phyloP scores from a whole-genome alignment of 1,140 invertebrate genomes.

The Aricia agestis region DNA sequence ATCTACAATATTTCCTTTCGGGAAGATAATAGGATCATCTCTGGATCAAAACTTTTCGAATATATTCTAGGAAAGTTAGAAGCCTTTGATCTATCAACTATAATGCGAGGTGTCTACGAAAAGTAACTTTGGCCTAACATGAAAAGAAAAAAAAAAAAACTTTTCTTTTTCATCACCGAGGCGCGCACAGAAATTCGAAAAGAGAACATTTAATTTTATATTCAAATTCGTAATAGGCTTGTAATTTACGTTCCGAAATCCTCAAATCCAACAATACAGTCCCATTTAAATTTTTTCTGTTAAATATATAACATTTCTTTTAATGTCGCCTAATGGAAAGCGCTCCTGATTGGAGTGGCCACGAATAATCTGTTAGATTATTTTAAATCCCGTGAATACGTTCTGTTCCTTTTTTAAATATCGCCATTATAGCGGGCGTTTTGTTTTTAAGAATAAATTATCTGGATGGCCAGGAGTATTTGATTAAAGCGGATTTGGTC shows the following conservation, averaged over 20 bases:
- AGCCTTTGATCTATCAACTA: constrained; percentile 1
- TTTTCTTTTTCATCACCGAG: background rate
- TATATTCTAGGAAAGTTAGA: background rate
- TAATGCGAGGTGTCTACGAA: background rate
- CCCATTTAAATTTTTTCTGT: background rate
- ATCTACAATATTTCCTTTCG: background rate
- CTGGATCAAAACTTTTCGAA: background rate
- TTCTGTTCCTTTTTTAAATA: constrained; percentile 11
- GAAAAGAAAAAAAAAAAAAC: background rate
- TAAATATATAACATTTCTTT: constrained; percentile 12
- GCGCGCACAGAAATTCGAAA: background rate
- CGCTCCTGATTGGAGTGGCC: constrained; percentile 25
- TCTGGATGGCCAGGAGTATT: constrained; percentile 8
- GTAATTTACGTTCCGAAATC: constrained; percentile 8
- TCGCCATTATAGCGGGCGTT: constrained; percentile 9
- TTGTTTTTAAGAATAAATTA: constrained; percentile 12
- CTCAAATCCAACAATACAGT: constrained; percentile 5
- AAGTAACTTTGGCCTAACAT: background rate
- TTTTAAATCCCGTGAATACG: constrained; percentile 1
- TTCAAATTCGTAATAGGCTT: constrained; percentile 9
- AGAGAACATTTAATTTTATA: constrained; percentile 11
- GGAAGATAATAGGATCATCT: constrained; percentile 1
- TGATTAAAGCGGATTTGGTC: constrained; percentile 12
- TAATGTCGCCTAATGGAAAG: constrained; percentile 22
- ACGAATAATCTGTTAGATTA: constrained; percentile 20